Evolutionary conservation across 1,140 invertebrate species (phyloP), one percentile per base, ranked within the genome.

Genomic region (Nomia melanderi): DNA sequence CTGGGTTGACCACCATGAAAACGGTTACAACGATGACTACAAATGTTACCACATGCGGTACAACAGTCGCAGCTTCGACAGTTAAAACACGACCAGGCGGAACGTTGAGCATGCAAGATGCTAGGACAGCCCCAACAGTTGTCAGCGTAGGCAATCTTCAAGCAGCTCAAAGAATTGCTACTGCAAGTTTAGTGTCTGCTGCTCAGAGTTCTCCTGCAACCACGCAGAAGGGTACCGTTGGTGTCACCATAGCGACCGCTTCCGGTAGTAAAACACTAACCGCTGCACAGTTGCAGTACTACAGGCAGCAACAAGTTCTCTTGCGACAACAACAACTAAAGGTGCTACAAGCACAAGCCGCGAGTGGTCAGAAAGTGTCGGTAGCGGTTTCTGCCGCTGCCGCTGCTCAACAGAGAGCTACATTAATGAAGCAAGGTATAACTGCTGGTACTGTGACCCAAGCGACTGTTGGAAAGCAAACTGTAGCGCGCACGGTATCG

Each of bases 401-500:
- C 5, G 80, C 83, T 0, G 80, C 83, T 0, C 90, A 90, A 27
- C 92, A 91, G 64, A 78, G 91, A 20, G 89, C 89, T 1, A 88
- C 89, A 0, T 64, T 93, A 0, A 90, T 92, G 87, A 92, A 93
- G 56, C 91, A 91, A 39, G 88, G 91, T 6, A 91, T 92, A 2
- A 90, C 91, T 60, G 91, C 93, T n/a, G 88, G 91, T 3, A 70
- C 89, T 2, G 78, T 84, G 82, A 90, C 92, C 3, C 87, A 93
- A 33, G 84, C 89, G 2, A 65, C 80, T 0, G 81, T 88, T 9
- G 92, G 90, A 7, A 93, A 94, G 82, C 91, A 93, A 9, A 91
- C 93, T 85, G 31, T 92, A 90, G 65, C 93, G 91, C 77, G 93
- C 93, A 64, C 93, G 20, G 93, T 96, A 2, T 93, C 95, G 0